Evolutionary conservation across 2,113 vertebrate species (phyloP).

Genomic region (Lota lota): DNA sequence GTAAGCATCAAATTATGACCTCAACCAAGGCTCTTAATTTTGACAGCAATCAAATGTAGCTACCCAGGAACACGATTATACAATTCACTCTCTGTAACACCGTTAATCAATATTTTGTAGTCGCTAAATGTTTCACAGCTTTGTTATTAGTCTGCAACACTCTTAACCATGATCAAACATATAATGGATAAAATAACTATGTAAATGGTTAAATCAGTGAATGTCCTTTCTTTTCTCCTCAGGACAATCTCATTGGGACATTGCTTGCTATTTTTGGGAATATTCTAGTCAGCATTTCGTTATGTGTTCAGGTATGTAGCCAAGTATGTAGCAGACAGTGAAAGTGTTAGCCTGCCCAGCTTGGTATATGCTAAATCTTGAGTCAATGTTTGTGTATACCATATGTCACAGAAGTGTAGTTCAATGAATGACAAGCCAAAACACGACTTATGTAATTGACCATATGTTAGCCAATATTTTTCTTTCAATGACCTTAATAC

Average conservation of each 20-base stretch:
- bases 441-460: no score
- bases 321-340: no score
- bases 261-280: slow-evolving; percentile 94
- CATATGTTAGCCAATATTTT: no score
- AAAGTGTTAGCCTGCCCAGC: no score
- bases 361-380: no score
- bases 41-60: background rate
- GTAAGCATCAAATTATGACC: background rate
- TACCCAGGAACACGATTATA: no score
- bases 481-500: background rate
- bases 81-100: no score
- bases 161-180: background rate
- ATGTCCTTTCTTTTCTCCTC: slow-evolving; percentile 5
- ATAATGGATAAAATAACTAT: background rate
- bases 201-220: background rate
- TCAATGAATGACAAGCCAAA: no score
- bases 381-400: background rate
- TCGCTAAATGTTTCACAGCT: no score
- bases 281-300: slow-evolving; percentile 88
- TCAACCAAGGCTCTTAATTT: background rate
- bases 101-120: no score
- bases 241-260: slow-evolving; percentile 96
- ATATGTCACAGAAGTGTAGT: background rate
- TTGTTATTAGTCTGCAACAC: no score
- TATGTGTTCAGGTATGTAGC: slow-evolving; percentile 86